Percentiles rank a stretch among this genome's conserved stretches.
Evolutionary conservation across 2,113 vertebrate genomes (phyloP).

Genomic region (Cottus gobio): DNA sequence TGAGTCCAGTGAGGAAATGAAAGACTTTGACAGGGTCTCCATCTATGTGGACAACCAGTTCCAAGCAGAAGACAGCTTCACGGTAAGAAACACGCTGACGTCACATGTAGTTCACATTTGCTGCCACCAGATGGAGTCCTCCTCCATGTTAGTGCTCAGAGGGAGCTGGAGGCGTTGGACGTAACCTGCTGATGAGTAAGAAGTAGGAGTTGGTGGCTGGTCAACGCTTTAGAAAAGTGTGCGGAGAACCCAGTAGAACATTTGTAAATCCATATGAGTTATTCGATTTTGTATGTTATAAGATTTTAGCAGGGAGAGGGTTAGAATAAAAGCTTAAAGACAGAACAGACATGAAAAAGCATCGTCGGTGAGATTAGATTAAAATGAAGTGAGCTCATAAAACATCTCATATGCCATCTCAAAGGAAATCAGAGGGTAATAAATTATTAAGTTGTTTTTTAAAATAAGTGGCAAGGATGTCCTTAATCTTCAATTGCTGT

Average conservation of each 20-base stretch:
- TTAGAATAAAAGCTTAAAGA: neutral
- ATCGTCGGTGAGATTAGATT: neutral
- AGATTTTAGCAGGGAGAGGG: too few relatives aligned
- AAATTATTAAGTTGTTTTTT: neutral
- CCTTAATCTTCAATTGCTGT: too few relatives aligned
- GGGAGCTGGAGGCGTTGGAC: fast-evolving
- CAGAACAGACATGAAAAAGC: neutral
- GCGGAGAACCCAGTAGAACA: neutral
- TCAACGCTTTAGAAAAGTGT: neutral
- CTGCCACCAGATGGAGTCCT: conserved; percentile 76
- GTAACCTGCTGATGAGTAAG: neutral
- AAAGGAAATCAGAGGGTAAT: neutral
- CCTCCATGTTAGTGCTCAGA: conserved; percentile 36
- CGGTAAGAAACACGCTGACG: conserved; percentile 72
- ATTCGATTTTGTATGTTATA: neutral
- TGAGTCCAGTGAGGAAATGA: conserved; percentile 81
- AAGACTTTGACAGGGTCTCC: conserved; percentile 79
- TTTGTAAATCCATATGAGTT: neutral
- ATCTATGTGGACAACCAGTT: conserved; percentile 85
- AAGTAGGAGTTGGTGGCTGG: neutral
- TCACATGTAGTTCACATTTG: conserved; percentile 15
- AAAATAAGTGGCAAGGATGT: neutral
- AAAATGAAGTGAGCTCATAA: neutral
- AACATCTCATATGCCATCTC: neutral
- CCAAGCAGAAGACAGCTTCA: conserved; percentile 79